Percentiles rank a stretch among this genome's conserved stretches.
Evolutionary conservation across 2,797 vertebrate species (phyloP).

Genomic region (Pseudotriccus pelzelni): DNA sequence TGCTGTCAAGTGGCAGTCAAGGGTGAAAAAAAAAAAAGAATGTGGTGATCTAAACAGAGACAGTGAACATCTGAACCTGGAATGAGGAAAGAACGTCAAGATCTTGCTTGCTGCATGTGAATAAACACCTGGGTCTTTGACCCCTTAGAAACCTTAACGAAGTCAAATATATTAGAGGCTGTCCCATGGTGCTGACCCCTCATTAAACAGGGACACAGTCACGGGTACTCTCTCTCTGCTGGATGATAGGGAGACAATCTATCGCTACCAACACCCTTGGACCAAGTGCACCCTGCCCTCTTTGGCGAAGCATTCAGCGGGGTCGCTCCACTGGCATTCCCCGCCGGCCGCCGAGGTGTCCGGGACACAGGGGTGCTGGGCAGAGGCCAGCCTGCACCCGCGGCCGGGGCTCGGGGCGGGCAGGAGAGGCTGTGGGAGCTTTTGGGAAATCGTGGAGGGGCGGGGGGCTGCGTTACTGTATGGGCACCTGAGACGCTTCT

Average conservation of each 20-base stretch:
- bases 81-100: neutral
- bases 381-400: neutral
- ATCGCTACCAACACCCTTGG: fast-evolving
- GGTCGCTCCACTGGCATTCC: neutral
- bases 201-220: neutral
- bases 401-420: fast-evolving
- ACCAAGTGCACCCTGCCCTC: neutral
- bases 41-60: too few species aligned
- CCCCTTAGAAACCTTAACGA: neutral
- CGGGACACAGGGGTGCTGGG: fast-evolving
- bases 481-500: neutral
- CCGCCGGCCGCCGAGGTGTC: fast-evolving
- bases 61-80: neutral
- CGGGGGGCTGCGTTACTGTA: neutral
- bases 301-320: fast-evolving
- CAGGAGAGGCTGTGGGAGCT: neutral
- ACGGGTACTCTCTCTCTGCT: neutral
- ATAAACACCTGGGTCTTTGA: neutral
- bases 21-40: neutral
- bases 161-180: too few species aligned
- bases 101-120: neutral
- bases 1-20: neutral
- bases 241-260: neutral
- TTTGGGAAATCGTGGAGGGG: fast-evolving
- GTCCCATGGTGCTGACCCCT: neutral